These are phyloP conservation scores for Drosophila bifasciata DNA, from an alignment of 1,140 invertebrate species.

Conservation along the genomic window DNA sequence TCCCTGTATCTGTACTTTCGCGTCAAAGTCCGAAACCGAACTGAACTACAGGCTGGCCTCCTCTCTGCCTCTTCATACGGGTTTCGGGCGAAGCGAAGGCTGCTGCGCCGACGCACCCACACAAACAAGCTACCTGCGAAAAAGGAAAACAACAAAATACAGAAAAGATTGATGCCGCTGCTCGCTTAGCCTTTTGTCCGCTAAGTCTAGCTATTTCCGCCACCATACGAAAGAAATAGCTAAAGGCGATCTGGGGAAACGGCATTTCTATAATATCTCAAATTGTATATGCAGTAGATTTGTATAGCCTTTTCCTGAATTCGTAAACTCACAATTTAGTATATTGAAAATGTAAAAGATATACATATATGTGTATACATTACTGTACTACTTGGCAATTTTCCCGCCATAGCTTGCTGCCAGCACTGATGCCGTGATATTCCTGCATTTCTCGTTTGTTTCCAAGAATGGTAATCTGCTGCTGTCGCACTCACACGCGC, in stretches of 20 bases:
- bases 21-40: conserved; percentile 11
- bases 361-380: too few species aligned
- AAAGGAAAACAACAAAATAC: conserved; percentile 26
- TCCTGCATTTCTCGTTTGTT: conserved; percentile 47
- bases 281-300: too few species aligned
- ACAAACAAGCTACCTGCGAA: conserved; percentile 54
- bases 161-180: conserved; percentile 31
- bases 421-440: conserved; percentile 30
- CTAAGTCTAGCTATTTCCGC: not conserved
- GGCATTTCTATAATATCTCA: too few species aligned
- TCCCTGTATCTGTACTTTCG: not conserved
- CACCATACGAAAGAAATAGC: too few species aligned
- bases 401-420: not conserved
- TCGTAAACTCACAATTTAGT: too few species aligned
- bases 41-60: conserved; percentile 1
- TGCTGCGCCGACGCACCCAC: conserved; percentile 34
- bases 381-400: too few species aligned
- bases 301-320: too few species aligned
- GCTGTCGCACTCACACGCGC: conserved; percentile 18
- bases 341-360: too few species aligned
- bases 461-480: conserved; percentile 51
- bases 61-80: too few species aligned
- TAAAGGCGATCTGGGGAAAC: too few species aligned
- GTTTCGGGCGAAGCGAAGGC: not conserved
- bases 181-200: not conserved